phyloP scores from a whole-genome alignment of 2,113 vertebrate genomes.

The Lates calcarifer region DNA sequence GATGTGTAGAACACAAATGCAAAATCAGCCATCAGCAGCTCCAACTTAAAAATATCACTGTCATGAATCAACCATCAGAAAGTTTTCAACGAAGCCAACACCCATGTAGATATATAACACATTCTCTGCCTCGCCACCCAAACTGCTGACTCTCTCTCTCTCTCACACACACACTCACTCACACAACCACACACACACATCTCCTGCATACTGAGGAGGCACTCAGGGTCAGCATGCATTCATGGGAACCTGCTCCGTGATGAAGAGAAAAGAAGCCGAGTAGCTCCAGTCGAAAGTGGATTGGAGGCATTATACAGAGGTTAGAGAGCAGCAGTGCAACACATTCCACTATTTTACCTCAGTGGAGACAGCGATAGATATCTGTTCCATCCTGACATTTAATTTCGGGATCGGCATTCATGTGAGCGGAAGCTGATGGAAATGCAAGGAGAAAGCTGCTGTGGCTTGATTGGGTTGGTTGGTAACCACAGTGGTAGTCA shows the following conservation, averaged over 20 bases:
- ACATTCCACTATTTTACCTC: slow-evolving; percentile 45
- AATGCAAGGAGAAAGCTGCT: background rate
- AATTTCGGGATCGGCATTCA: slow-evolving; percentile 22
- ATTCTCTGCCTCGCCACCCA: slow-evolving; percentile 5
- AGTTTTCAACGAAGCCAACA: slow-evolving; percentile 20
- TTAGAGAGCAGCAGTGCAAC: slow-evolving; percentile 42
- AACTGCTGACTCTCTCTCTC: background rate
- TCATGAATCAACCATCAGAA: slow-evolving; percentile 26
- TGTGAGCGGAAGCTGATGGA: slow-evolving; percentile 13
- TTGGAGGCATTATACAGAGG: slow-evolving; percentile 48
- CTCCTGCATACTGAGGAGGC: slow-evolving; percentile 36
- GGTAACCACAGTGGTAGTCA: background rate
- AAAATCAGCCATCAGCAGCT: slow-evolving; percentile 13
- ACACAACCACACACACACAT: slow-evolving; percentile 11
- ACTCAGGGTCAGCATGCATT: slow-evolving; percentile 49
- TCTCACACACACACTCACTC: background rate
- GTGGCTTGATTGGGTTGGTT: background rate
- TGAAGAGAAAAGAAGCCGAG: slow-evolving; percentile 37
- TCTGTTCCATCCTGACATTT: slow-evolving; percentile 40
- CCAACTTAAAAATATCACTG: slow-evolving; percentile 25
- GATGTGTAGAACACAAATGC: background rate
- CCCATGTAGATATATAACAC: slow-evolving; percentile 5
- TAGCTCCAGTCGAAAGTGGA: slow-evolving; percentile 33
- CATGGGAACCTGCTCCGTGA: slow-evolving; percentile 33
- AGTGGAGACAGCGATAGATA: background rate